Evolutionary conservation across 2,888 invertebrate species (phyloP).

Genomic region (Carcina quercana): DNA sequence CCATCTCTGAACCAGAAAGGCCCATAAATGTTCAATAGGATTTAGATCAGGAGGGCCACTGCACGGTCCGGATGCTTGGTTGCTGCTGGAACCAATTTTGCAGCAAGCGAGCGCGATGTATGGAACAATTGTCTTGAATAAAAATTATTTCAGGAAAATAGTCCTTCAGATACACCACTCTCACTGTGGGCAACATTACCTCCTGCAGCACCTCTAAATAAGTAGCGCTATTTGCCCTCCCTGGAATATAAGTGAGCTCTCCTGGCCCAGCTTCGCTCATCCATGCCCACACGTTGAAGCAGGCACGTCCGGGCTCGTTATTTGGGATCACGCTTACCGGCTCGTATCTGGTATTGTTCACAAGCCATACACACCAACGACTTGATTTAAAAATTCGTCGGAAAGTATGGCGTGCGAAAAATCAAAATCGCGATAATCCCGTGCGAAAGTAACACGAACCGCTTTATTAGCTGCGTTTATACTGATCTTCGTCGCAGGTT

Average conservation of each 20-base stretch:
- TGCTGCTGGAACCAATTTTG: slow-evolving; percentile 7
- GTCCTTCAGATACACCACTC: slow-evolving; percentile 10
- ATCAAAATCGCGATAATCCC: slow-evolving; percentile 16
- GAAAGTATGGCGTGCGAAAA: slow-evolving; percentile 17
- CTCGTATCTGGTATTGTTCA: slow-evolving; percentile 12
- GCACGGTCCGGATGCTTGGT: slow-evolving; percentile 1
- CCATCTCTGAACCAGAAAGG: slow-evolving; percentile 12
- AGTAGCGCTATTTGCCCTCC: slow-evolving; percentile 3
- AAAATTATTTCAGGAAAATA: slow-evolving; percentile 10
- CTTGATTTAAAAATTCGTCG: slow-evolving; percentile 15
- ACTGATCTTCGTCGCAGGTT: slow-evolving; percentile 7
- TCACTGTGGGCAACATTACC: slow-evolving; percentile 10
- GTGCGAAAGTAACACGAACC: slow-evolving; percentile 14
- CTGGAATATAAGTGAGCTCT: slow-evolving; percentile 1
- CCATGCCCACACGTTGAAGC: slow-evolving; percentile 11
- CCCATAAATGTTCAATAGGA: slow-evolving; percentile 14
- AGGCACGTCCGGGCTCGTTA: neutral
- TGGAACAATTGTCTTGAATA: slow-evolving; percentile 14
- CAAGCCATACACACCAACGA: slow-evolving; percentile 16
- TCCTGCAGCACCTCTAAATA: slow-evolving; percentile 10
- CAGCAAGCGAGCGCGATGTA: slow-evolving; percentile 8
- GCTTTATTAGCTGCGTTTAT: slow-evolving; percentile 9
- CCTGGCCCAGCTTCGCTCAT: slow-evolving; percentile 11
- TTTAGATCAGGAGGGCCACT: slow-evolving; percentile 12
- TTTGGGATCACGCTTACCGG: slow-evolving; percentile 5